Percentiles rank a stretch among this genome's conserved stretches.
These are phyloP conservation scores for Eurystomus glaucurus DNA, from an alignment of 2,797 vertebrate species.

Conservation along the genomic window DNA sequence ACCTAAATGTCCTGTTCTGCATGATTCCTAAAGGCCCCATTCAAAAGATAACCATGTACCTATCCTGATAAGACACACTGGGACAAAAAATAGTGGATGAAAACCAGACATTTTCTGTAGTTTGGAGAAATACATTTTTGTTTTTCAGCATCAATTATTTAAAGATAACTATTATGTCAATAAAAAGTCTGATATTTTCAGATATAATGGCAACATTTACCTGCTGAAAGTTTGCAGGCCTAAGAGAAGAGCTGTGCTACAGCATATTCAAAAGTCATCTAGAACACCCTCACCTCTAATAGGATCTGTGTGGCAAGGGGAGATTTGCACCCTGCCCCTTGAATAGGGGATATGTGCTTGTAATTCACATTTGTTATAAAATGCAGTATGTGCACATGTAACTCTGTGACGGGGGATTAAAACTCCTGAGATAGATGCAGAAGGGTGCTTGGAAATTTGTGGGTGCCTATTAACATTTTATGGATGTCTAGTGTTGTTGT, in stretches of 20 bases:
- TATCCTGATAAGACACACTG: background rate
- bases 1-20: background rate
- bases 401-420: background rate
- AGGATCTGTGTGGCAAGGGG: background rate
- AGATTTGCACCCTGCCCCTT: accelerated
- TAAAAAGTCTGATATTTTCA: background rate
- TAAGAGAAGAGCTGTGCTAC: background rate
- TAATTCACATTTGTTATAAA: background rate
- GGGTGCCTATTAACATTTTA: background rate
- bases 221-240: background rate
- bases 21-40: background rate
- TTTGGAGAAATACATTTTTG: background rate
- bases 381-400: background rate
- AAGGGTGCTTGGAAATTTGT: background rate
- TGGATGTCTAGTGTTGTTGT: background rate
- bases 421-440: background rate
- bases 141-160: background rate
- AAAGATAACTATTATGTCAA: background rate
- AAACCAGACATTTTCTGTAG: background rate
- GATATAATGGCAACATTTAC: background rate
- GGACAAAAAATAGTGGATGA: background rate
- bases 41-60: background rate
- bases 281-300: background rate
- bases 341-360: background rate
- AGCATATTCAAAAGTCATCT: background rate